Conservation (phyloP, 2,797 vertebrate genomes). For the Hybognathus amarus region DNA sequence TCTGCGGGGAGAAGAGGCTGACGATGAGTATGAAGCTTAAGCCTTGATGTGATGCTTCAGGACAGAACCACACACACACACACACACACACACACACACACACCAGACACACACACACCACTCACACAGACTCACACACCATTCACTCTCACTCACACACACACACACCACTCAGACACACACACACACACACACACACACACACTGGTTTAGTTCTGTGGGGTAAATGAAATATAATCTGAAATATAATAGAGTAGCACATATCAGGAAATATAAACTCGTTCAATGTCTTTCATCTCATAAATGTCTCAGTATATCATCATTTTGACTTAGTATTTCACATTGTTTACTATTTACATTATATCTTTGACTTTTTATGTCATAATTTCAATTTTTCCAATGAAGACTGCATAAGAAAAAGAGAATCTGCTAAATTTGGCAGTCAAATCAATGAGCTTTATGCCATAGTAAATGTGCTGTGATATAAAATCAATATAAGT, state of each 20-base stretch:
- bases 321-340: too few relatives aligned
- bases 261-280: too few relatives aligned
- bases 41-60: background rate
- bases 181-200: background rate
- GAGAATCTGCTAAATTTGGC: background rate
- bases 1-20: background rate
- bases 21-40: conserved; percentile 16
- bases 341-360: too few relatives aligned
- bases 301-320: too few relatives aligned
- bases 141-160: background rate
- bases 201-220: background rate
- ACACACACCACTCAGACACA: too few relatives aligned
- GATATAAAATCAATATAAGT: background rate
- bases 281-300: too few relatives aligned
- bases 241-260: too few relatives aligned
- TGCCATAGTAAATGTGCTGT: background rate
- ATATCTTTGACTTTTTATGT: background rate
- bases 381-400: background rate
- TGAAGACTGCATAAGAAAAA: background rate
- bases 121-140: background rate
- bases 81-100: background rate
- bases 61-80: background rate
- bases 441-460: background rate
- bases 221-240: too few relatives aligned
- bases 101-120: background rate